These are phyloP conservation scores for Ceyx cyanopectus DNA, from an alignment of 2,113 vertebrate genomes.

Conservation along the genomic window DNA sequence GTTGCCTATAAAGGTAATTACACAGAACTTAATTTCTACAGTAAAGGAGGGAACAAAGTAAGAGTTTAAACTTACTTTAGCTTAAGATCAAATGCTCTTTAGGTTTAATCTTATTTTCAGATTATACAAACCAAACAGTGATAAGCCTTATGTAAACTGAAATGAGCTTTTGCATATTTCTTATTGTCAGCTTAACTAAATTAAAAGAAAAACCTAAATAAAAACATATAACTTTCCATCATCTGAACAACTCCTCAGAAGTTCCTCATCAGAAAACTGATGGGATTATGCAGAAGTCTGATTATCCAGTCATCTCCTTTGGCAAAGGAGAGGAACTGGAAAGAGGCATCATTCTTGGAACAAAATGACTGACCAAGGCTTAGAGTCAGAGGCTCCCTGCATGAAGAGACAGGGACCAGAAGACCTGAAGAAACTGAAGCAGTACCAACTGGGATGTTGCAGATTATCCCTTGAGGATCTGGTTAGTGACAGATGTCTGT, in stretches of 20 bases:
- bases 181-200: not conserved
- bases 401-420: not conserved
- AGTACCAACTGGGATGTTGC: not conserved
- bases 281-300: not conserved
- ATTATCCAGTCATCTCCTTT: not conserved
- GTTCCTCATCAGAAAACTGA: not conserved
- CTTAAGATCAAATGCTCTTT: not conserved
- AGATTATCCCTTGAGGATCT: not conserved
- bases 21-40: not conserved
- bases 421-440: not conserved
- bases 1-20: not conserved
- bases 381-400: not conserved
- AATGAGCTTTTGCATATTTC: not conserved
- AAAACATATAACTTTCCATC: constrained; percentile 10
- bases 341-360: not conserved
- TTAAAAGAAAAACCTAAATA: constrained; percentile 8
- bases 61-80: not conserved
- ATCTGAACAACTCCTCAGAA: not conserved
- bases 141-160: not conserved
- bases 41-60: not conserved
- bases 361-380: not conserved
- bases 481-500: not conserved
- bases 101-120: not conserved
- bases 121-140: not conserved
- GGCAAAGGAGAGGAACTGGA: not conserved